Evolutionary conservation across 1,140 invertebrate genomes (phyloP).

Genomic region (Metaphire vulgaris): DNA sequence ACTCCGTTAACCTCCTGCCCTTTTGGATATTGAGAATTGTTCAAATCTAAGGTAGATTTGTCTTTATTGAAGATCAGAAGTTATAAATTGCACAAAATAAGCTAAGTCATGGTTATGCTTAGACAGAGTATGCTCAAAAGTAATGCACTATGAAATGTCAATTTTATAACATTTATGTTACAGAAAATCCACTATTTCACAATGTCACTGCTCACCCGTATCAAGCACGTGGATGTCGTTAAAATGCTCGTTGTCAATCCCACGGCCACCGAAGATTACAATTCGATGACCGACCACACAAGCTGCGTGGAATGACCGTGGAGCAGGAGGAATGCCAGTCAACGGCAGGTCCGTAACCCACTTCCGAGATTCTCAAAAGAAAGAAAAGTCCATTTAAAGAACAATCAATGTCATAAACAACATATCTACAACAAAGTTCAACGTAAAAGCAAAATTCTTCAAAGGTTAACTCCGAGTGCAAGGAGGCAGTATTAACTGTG

Average conservation of each 20-base stretch:
- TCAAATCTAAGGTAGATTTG: too few relatives aligned
- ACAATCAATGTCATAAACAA: too few relatives aligned
- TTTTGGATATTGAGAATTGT: too few relatives aligned
- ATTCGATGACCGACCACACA: slow-evolving; percentile 39
- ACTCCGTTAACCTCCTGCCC: too few relatives aligned
- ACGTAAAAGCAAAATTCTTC: too few relatives aligned
- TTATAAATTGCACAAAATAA: not conserved
- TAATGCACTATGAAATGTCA: too few relatives aligned
- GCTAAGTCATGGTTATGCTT: not conserved
- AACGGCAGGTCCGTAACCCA: slow-evolving; percentile 38
- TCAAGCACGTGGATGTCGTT: slow-evolving; percentile 45
- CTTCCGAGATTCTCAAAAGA: slow-evolving; percentile 41
- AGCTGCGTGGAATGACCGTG: slow-evolving; percentile 45
- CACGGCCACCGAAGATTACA: slow-evolving; percentile 44
- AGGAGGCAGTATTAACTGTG: too few relatives aligned
- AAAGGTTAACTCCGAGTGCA: too few relatives aligned
- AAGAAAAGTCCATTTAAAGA: too few relatives aligned
- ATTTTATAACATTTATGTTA: too few relatives aligned
- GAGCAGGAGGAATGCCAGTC: slow-evolving; percentile 37
- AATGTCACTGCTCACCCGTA: slow-evolving; percentile 42
- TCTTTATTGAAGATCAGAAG: not conserved
- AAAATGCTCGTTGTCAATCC: slow-evolving; percentile 41
- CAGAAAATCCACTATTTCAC: too few relatives aligned
- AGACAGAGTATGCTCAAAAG: not conserved
- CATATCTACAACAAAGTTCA: too few relatives aligned